Conservation (phyloP, 2,888 invertebrate species). For the Hemistola chrysoprasaria region DNA sequence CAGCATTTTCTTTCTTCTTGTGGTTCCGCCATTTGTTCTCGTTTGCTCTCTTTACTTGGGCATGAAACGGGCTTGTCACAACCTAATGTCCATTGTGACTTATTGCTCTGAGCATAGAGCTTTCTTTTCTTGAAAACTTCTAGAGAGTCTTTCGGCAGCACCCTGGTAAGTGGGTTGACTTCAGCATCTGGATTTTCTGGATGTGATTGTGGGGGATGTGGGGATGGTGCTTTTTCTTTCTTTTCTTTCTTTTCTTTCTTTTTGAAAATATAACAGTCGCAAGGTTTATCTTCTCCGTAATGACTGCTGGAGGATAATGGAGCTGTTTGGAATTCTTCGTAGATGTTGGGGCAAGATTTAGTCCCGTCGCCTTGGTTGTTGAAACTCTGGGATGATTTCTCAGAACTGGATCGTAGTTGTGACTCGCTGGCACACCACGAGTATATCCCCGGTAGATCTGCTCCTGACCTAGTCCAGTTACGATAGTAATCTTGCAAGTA, state of each 20-base stretch:
- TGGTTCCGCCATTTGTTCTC: too few relatives aligned
- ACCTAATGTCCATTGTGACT: slow-evolving; percentile 41
- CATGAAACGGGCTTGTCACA: slow-evolving; percentile 24
- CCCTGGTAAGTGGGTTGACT: slow-evolving; percentile 21
- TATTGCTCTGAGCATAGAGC: slow-evolving; percentile 49
- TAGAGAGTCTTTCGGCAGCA: slow-evolving; percentile 62
- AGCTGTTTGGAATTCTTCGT: slow-evolving; percentile 46
- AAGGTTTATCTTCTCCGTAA: slow-evolving; percentile 24
- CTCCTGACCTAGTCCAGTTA: slow-evolving; percentile 50
- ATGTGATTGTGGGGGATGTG: too few relatives aligned
- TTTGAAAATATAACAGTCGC: background rate
- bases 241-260: too few relatives aligned
- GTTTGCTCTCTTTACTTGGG: slow-evolving; percentile 29
- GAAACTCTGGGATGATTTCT: slow-evolving; percentile 38
- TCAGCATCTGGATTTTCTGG: too few relatives aligned
- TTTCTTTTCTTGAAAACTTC: slow-evolving; percentile 59
- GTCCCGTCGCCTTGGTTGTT: slow-evolving; percentile 43
- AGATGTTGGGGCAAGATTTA: slow-evolving; percentile 60
- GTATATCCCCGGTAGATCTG: slow-evolving; percentile 49
- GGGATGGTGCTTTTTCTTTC: too few relatives aligned
- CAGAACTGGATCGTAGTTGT: slow-evolving; percentile 44
- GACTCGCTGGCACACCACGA: slow-evolving; percentile 56
- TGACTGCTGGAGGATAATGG: slow-evolving; percentile 38
- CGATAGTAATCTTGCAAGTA: slow-evolving; percentile 60
- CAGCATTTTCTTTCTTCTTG: too few relatives aligned